These are phyloP conservation scores for Parapristionchus giblindavisi DNA, from an alignment of 2,888 invertebrate species.

Conservation along the genomic window DNA sequence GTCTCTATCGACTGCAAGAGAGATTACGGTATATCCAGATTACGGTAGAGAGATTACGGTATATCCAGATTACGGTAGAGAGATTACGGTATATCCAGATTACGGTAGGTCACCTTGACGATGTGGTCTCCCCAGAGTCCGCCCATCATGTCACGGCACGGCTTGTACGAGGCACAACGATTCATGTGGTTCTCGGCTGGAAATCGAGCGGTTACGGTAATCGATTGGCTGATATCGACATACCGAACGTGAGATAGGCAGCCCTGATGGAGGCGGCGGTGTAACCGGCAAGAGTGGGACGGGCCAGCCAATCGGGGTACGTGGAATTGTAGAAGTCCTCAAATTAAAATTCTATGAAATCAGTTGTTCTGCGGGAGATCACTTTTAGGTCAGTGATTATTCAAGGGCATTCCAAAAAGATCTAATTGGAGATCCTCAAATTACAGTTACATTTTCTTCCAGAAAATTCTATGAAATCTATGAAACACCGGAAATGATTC, in stretches of 20 bases:
- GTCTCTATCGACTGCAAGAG: not conserved
- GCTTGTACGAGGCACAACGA: constrained; percentile 23
- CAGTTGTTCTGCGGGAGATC: no score
- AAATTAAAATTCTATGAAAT: no score
- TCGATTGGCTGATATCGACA: not conserved
- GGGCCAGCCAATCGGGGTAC: constrained; percentile 31
- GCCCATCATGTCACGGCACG: constrained; percentile 38
- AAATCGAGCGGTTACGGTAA: not conserved
- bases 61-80: not conserved
- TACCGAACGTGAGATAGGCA: constrained; percentile 22
- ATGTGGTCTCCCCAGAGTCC: constrained; percentile 31
- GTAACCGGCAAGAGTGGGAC: constrained; percentile 31
- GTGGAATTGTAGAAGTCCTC: constrained; percentile 20
- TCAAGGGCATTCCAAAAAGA: no score
- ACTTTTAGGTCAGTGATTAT: no score
- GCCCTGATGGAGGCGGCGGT: not conserved
- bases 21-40: not conserved
- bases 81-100: not conserved
- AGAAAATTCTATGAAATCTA: no score
- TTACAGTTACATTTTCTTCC: no score
- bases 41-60: not conserved
- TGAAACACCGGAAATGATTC: no score
- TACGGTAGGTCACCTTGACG: not conserved
- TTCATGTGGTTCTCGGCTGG: constrained; percentile 37
- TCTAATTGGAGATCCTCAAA: no score